Evolutionary conservation across 2,888 invertebrate genomes (phyloP), one percentile per base, ranked within the genome.

Genomic region (Sialis lutaria): DNA sequence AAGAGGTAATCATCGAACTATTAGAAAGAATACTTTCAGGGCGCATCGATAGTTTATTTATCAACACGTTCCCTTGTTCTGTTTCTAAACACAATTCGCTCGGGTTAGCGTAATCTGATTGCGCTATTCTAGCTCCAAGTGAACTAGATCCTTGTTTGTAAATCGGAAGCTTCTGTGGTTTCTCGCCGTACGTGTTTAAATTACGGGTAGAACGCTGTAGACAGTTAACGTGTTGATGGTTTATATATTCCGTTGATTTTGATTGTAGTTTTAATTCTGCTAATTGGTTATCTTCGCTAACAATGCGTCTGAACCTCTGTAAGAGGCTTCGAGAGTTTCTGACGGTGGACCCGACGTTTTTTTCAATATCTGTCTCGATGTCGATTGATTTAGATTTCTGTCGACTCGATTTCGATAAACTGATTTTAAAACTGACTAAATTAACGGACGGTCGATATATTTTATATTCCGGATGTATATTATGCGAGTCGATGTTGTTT

Each of bases 101-200:
- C 1, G 89, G 88, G 60, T 89, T 86, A 0, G 82, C 85, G 56
- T 90, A 90, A 59, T 90, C 89, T 0, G 85, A 80, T 54, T 85
- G 79, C 1, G 91, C 91, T 60, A 92, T 87, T 52, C 90, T 77
- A 39, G 89, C 90, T 0, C 90, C 90, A 53, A 89, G 74, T 50
- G 79, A 75, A 53, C 84, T 82, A 54, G 88, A 87, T 8, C 87
- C 85, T 63, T 82, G 85, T 58, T 81, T 81, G 57, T 83, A 82
- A 50, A 77, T 68, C 10, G 74, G 72, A 30, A 72, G 57, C 58
- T 71, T 71, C 56, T 51, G 31, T 30, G 22, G 10, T 42, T 31
- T 32, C 10, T 42, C 32, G 9, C 34, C 12, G 12, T 33, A 37
- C 6, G 37, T 37, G 6, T 6, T 12, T 10, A 10, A 10, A 10